Evolutionary conservation across 1,140 invertebrate genomes (phyloP), one percentile per base, ranked within the genome.

Genomic region (Dinoponera quadriceps): DNA sequence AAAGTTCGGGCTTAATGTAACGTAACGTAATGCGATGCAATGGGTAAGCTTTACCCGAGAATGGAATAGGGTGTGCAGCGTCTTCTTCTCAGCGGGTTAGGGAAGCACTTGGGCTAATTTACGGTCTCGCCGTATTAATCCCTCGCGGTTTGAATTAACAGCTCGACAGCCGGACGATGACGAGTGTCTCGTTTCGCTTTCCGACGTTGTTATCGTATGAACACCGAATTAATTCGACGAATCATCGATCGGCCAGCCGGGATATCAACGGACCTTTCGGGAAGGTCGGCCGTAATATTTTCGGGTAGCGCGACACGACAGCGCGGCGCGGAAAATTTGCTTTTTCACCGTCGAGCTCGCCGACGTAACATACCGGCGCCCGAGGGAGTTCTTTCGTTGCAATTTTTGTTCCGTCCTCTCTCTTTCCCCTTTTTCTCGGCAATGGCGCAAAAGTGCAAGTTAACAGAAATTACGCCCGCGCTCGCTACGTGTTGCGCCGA

Each of bases 11-110:
- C 57, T 74, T 74, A 62, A 38, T 55, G 29, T 27, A 73, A 38
- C 20, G 22, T 25, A 77, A 68, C 65, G 48, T 68, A 78, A 78
- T 78, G 51, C 29, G 44, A 55, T 27, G 29, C 29, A 65, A 59
- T 11, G 22, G 3, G 13, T n/a, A 20, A 60, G 27, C 16, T 25
- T 18, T 0, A n/a, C 38, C 27, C 62, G 5, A 44, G 29, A 65
- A 75, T 4, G 27, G n/a, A 63, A 77, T 51, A 14, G 49, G 54
- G 11, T 44, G 16, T 54, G 16, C 20, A 29, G 27, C 25, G 20
- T 51, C 44, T 38, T 22, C 22, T 66, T 54, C 22, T 66, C 33
- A 18, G 20, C 49, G 16, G 51, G 38, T 18, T 65, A 51, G 44
- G 7, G 33, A 27, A 5, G 20, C 22, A 22, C 20, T 33, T 13